Percentiles rank a stretch among this genome's conserved stretches.
phyloP scores from a whole-genome alignment of 1,140 invertebrate species.

The Ruditapes philippinarum region DNA sequence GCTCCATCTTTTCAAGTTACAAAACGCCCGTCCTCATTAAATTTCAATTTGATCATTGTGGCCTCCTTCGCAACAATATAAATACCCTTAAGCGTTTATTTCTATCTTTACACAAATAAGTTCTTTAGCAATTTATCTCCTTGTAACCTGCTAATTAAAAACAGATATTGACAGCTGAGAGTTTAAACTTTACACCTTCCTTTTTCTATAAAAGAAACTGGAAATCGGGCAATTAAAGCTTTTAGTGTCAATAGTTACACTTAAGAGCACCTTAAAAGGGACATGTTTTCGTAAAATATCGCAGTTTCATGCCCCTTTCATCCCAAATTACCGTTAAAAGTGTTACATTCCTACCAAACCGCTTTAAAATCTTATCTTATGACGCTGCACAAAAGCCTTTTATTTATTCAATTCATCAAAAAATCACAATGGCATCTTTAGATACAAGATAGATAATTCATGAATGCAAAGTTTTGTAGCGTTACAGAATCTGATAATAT shows the following conservation, averaged over 20 bases:
- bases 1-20: background rate
- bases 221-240: background rate
- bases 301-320: background rate
- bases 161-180: background rate
- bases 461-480: too few species aligned
- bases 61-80: background rate
- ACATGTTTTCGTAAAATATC: background rate
- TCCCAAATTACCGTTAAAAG: background rate
- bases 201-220: background rate
- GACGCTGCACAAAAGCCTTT: background rate
- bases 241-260: background rate
- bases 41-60: background rate
- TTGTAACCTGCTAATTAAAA: background rate
- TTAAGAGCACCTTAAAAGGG: background rate
- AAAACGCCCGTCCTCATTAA: background rate
- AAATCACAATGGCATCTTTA: too few species aligned
- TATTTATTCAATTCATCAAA: background rate
- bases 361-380: background rate
- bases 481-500: too few species aligned
- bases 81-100: background rate
- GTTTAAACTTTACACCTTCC: background rate
- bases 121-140: background rate
- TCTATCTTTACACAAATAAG: background rate
- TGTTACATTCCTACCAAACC: background rate
- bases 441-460: too few species aligned